Evolutionary conservation across 2,113 vertebrate genomes (phyloP).

Genomic region (Vicugna pacos): DNA sequence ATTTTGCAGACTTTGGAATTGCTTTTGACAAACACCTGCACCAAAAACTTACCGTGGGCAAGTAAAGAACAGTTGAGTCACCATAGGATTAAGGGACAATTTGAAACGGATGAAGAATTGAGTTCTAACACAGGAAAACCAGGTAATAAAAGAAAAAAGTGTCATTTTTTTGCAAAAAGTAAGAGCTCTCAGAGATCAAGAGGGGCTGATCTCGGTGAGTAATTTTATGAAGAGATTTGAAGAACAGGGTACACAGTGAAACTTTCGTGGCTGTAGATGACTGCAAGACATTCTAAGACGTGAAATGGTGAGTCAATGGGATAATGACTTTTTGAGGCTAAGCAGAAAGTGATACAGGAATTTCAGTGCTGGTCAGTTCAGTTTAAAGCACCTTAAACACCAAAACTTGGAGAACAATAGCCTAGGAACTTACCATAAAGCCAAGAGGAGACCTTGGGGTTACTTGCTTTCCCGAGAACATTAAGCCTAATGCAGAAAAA

Average conservation of each 20-base stretch:
- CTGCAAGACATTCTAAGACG: background rate
- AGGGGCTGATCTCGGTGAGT: background rate
- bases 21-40: background rate
- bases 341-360: background rate
- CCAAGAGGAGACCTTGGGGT: background rate
- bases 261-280: background rate
- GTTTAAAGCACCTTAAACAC: conserved; percentile 3
- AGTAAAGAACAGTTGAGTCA: background rate
- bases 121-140: background rate
- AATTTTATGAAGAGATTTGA: conserved; percentile 14
- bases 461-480: background rate
- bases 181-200: background rate
- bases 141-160: background rate
- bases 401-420: background rate
- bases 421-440: background rate
- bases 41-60: background rate
- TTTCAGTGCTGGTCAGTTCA: conserved; percentile 17
- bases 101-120: conserved; percentile 39
- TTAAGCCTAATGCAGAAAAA: background rate
- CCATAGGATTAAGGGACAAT: background rate
- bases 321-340: background rate
- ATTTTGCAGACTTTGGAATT: background rate
- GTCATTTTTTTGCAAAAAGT: background rate
- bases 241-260: background rate
- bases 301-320: background rate